A percentile compares a stretch with the other conserved stretches of the same genome.
Evolutionary conservation across 2,888 invertebrate species (phyloP).

Genomic region (Vesta saturnalis): DNA sequence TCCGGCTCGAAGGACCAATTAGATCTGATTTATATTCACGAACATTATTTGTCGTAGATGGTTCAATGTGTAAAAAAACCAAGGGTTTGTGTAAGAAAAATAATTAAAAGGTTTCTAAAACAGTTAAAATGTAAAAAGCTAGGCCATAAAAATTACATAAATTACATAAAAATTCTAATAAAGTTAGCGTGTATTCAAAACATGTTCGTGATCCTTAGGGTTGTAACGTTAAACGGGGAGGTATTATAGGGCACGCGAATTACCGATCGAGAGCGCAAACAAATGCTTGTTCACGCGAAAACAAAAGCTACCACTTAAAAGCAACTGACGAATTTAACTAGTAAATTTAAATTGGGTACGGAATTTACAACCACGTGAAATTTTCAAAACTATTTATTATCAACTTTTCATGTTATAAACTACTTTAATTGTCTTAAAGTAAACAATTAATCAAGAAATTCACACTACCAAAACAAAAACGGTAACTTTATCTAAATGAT

Average conservation of each 20-base stretch:
- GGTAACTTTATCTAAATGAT: neutral
- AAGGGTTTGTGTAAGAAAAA: constrained; percentile 10
- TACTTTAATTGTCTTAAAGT: constrained; percentile 11
- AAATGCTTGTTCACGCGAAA: constrained; percentile 64
- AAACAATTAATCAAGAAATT: constrained; percentile 1
- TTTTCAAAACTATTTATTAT: constrained; percentile 19
- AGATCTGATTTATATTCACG: neutral
- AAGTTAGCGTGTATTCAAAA: constrained; percentile 57
- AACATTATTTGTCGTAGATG: neutral
- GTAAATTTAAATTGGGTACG: constrained; percentile 55
- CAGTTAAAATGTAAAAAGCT: constrained; percentile 28
- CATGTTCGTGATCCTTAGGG: constrained; percentile 60
- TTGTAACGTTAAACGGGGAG: constrained; percentile 63
- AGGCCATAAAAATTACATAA: constrained; percentile 39
- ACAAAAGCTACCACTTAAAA: constrained; percentile 59
- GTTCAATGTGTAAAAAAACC: neutral
- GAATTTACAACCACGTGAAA: constrained; percentile 40
- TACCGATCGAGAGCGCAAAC: constrained; percentile 63
- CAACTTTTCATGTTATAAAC: constrained; percentile 12
- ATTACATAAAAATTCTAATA: constrained; percentile 44
- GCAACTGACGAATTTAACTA: constrained; percentile 57
- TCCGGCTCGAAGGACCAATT: neutral
- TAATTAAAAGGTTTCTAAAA: constrained; percentile 22
- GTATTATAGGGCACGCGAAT: constrained; percentile 62
- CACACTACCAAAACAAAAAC: neutral